Evolutionary conservation across 2,113 vertebrate species (phyloP).

Genomic region (Neoarius graeffei): DNA sequence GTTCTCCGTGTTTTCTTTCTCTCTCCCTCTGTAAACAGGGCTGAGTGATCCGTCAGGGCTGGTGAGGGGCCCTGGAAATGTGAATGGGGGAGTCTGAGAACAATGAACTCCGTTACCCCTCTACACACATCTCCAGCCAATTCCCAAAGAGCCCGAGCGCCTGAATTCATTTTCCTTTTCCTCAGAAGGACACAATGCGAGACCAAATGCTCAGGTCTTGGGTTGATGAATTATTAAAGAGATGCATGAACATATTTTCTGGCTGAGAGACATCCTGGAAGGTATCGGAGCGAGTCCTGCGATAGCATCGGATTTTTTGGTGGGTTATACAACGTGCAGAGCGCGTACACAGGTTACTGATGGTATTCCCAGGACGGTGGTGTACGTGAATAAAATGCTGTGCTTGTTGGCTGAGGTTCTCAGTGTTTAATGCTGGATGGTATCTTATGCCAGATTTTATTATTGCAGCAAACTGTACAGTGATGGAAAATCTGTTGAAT

Average conservation of each 20-base stretch:
- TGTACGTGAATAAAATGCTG: neutral
- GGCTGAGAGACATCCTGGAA: constrained; percentile 24
- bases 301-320: neutral
- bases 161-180: constrained; percentile 52
- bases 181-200: constrained; percentile 37
- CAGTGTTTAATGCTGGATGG: neutral
- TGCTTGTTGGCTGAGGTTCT: neutral
- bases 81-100: constrained; percentile 53
- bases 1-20: constrained; percentile 36
- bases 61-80: constrained; percentile 52
- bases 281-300: neutral
- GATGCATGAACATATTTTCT: neutral
- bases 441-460: neutral
- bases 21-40: constrained; percentile 54
- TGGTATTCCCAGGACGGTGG: neutral
- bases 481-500: neutral
- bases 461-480: neutral
- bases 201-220: constrained; percentile 13
- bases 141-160: constrained; percentile 49
- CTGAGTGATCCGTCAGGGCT: constrained; percentile 54
- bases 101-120: constrained; percentile 58
- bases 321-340: neutral
- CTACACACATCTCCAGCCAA: constrained; percentile 44
- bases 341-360: neutral
- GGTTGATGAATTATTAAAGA: constrained; percentile 43